These are phyloP conservation scores for Drosophila acutilabella DNA, from an alignment of 2,888 invertebrate species.

Conservation along the genomic window DNA sequence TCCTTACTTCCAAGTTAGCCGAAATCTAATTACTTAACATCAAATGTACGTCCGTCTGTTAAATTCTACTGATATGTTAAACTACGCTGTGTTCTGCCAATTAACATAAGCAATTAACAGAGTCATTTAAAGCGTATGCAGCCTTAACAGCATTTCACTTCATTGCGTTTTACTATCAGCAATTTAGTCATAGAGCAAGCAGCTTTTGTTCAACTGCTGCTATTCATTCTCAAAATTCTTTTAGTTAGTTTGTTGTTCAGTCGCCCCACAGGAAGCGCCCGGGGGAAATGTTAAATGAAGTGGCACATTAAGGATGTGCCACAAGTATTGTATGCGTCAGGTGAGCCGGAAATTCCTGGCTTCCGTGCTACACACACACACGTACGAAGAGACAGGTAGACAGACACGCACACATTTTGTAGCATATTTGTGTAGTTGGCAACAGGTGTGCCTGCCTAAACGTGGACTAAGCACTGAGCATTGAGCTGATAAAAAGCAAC, in stretches of 20 bases:
- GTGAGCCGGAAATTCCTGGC: slow-evolving; percentile 61
- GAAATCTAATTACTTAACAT: no score
- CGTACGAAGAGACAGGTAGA: not conserved
- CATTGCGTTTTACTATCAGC: not conserved
- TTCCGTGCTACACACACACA: slow-evolving; percentile 38
- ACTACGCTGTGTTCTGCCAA: not conserved
- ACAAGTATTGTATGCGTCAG: slow-evolving; percentile 60
- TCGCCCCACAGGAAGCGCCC: slow-evolving; percentile 36
- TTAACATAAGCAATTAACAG: slow-evolving; percentile 2
- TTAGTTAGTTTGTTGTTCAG: slow-evolving; percentile 11
- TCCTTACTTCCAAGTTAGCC: not conserved
- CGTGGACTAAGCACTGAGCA: slow-evolving; percentile 15
- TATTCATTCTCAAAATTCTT: not conserved
- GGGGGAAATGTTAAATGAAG: slow-evolving; percentile 36
- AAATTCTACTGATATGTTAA: not conserved
- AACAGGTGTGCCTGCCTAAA: slow-evolving; percentile 50
- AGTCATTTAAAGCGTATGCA: slow-evolving; percentile 1
- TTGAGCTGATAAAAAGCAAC: slow-evolving; percentile 30
- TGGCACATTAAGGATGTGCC: slow-evolving; percentile 60
- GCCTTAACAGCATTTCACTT: not conserved
- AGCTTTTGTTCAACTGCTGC: slow-evolving; percentile 5
- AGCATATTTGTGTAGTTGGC: slow-evolving; percentile 24
- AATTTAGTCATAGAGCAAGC: slow-evolving; percentile 18
- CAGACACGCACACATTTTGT: slow-evolving; percentile 1
- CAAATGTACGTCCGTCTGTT: not conserved